Conservation (phyloP, 2,797 vertebrate species). For the Chelonia mydas region DNA sequence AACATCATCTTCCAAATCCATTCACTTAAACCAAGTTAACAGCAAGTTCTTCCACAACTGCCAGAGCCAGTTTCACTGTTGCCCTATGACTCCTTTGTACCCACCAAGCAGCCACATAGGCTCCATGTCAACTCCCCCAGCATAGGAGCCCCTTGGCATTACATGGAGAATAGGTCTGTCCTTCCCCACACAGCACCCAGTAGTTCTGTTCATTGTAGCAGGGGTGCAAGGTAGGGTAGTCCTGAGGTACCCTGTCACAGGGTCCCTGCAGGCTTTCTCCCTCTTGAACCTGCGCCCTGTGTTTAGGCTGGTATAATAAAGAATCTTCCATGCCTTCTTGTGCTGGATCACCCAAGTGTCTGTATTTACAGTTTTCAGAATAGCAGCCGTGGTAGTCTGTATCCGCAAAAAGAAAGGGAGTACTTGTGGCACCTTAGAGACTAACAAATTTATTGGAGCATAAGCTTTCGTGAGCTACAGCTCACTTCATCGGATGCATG, state of each 20-base stretch:
- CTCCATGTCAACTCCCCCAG: background rate
- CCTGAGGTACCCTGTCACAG: background rate
- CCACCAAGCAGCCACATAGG: background rate
- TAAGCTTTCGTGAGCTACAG: too few relatives aligned
- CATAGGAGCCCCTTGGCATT: background rate
- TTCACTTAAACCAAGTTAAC: background rate
- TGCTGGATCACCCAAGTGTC: too few relatives aligned
- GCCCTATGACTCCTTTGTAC: background rate
- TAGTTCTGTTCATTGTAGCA: background rate
- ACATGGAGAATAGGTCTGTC: background rate
- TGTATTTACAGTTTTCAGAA: too few relatives aligned
- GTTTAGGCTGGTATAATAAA: too few relatives aligned
- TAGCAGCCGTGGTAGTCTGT: too few relatives aligned
- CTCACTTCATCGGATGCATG: too few relatives aligned
- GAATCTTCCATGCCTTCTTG: too few relatives aligned
- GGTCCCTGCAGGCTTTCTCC: too few relatives aligned
- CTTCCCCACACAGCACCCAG: background rate
- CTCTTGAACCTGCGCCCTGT: too few relatives aligned
- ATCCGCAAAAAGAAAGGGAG: too few relatives aligned
- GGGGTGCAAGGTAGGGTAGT: background rate
- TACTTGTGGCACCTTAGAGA: too few relatives aligned
- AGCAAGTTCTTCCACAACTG: fast-evolving
- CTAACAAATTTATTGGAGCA: too few relatives aligned
- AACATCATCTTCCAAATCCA: background rate
- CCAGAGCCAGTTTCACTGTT: background rate